Base-by-base conservation (phyloP, 2,113 vertebrate species). In the Callipepla californica region DNA sequence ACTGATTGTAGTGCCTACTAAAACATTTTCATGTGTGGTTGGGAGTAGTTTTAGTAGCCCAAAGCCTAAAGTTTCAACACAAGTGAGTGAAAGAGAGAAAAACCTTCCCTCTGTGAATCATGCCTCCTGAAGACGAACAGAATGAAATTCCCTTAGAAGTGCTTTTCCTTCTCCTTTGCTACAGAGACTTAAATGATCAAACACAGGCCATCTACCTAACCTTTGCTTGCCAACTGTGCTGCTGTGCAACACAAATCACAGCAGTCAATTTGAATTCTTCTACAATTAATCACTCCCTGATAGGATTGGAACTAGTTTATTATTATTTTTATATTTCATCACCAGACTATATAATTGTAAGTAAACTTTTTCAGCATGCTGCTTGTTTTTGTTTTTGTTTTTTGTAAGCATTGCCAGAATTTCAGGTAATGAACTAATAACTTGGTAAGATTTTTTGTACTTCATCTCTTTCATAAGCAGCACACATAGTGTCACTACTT, bases 351-450 rank as follows among this genome's bases (percentile, higher is more conserved):
- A 28, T 20, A 69, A 77, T 82, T 74, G 14, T 76, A 69, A 62
- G 4, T 51, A 57, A 83, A 55, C n/a, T 51, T 63, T 75, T 65
- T 36, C 32, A 36, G 17, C 53, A 57, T 12, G 26, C 20, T 48
- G 30, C 34, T 73, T 48, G 20, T 84, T 19, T 17, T 40, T 40
- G 5, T 40, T 40, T 40, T 13, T 40, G 19, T 14, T 21, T 92
- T 91, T 91, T 82, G 77, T 86, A 92, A 82, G 42, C 13, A 44
- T 51, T 89, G 59, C n/a, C 44, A 79, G 76, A 95, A 70, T 14
- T 86, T 79, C 13, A 62, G 26, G 42, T 62, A 90, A 87, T 72
- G 61, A 90, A 84, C 83, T 53, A 94, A 93, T 79, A 92, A 77
- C 23, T 70, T 82, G 55, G 28, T 5, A 70, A 50, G 23, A 79